Percentiles rank a stretch among this genome's conserved stretches.
phyloP scores from a whole-genome alignment of 2,797 vertebrate genomes.

The Fringilla coelebs region DNA sequence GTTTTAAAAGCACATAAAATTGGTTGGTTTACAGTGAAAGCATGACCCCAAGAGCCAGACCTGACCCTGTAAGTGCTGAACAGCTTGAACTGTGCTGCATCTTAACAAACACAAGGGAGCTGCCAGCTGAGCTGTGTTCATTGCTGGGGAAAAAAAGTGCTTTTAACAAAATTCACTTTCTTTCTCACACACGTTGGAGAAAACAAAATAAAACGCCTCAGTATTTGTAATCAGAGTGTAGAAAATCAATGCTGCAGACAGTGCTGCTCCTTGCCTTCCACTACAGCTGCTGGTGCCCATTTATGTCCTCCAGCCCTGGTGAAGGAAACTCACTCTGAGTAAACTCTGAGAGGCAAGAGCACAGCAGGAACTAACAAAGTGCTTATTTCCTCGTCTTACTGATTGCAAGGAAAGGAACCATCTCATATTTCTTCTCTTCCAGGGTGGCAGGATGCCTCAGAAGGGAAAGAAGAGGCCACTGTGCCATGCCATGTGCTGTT shows the following conservation, averaged over 20 bases:
- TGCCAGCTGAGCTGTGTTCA: accelerated
- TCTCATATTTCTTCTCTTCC: neutral
- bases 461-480: neutral
- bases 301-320: neutral
- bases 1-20: neutral
- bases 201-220: neutral
- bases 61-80: accelerated
- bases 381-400: neutral
- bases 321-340: neutral
- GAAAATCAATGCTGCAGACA: neutral
- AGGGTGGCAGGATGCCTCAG: neutral
- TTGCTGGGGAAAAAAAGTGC: neutral
- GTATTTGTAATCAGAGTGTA: neutral
- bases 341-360: neutral
- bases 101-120: neutral
- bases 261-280: neutral
- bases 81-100: neutral
- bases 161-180: neutral
- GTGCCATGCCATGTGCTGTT: accelerated
- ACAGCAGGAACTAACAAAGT: neutral
- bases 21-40: neutral
- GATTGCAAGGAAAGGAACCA: neutral
- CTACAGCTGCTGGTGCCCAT: neutral
- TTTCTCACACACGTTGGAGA: neutral
- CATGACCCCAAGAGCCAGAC: neutral